Percentiles rank a stretch among this genome's conserved stretches.
phyloP scores from a whole-genome alignment of 2,888 invertebrate genomes.

The Sylvicola cinctus region DNA sequence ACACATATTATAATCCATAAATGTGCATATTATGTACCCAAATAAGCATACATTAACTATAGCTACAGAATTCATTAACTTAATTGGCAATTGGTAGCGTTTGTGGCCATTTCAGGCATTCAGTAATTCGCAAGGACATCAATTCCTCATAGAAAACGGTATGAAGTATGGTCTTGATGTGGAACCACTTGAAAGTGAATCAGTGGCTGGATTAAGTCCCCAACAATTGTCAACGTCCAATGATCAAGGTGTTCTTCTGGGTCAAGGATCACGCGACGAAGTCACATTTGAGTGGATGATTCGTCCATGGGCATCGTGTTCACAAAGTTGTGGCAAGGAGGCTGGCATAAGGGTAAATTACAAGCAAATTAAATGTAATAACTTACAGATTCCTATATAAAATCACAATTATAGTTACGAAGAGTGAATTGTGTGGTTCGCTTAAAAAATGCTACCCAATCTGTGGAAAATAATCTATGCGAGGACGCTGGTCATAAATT shows the following conservation, averaged over 20 bases:
- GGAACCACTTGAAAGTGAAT: conserved; percentile 19
- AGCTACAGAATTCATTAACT: no score
- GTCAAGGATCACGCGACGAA: conserved; percentile 18
- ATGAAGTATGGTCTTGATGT: conserved; percentile 24
- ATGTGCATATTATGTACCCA: no score
- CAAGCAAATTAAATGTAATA: no score
- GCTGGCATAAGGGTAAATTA: conserved; percentile 31
- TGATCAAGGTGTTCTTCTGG: conserved; percentile 12
- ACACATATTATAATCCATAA: no score
- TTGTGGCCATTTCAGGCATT: conserved; percentile 67
- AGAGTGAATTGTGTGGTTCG: conserved; percentile 48
- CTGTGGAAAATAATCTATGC: conserved; percentile 42
- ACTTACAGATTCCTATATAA: conserved; percentile 3
- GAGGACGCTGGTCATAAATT: conserved; percentile 45
- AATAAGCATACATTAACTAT: no score
- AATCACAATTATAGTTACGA: conserved; percentile 32
- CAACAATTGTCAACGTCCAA: conserved; percentile 11
- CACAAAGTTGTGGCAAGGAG: conserved; percentile 57
- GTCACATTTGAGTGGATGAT: conserved; percentile 58
- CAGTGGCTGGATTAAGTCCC: conserved; percentile 12
- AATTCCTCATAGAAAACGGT: conserved; percentile 32
- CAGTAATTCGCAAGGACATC: conserved; percentile 47
- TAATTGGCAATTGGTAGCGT: conserved; percentile 29
- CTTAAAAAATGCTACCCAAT: conserved; percentile 31
- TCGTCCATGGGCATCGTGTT: conserved; percentile 73